A percentile compares a stretch with the other conserved stretches of the same genome.
phyloP scores from a whole-genome alignment of 2,113 vertebrate species.

The Varanus komodoensis region DNA sequence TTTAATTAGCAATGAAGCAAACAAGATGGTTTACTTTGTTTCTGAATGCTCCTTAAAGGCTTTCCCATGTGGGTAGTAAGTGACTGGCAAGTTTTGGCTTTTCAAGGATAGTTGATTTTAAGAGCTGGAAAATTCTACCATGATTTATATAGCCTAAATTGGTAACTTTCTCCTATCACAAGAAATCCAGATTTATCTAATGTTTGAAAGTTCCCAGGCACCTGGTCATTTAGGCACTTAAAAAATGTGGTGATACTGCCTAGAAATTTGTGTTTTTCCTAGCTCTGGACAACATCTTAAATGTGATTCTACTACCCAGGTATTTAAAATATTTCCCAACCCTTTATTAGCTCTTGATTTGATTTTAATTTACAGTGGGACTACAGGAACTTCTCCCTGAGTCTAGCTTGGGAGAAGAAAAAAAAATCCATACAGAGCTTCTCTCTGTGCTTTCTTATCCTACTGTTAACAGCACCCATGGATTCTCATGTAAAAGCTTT shows the following conservation, averaged over 20 bases:
- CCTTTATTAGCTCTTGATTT: not conserved
- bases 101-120: not conserved
- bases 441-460: not conserved
- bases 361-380: not conserved
- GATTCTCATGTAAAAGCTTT: not conserved
- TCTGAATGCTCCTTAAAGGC: not conserved
- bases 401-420: not conserved
- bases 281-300: not conserved
- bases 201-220: not conserved
- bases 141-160: not conserved
- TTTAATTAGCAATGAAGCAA: not conserved
- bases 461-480: not conserved
- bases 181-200: not conserved
- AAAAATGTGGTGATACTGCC: not conserved
- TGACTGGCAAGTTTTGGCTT: not conserved
- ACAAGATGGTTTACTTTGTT: not conserved
- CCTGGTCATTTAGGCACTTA: not conserved
- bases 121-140: not conserved
- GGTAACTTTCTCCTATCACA: not conserved
- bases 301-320: not conserved
- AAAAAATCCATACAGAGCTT: not conserved
- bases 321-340: slow-evolving; percentile 9
- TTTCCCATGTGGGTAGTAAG: not conserved
- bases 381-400: not conserved
- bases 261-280: not conserved